Conservation (phyloP, 2,888 invertebrate species). For the Drosophila kuntzei region DNA sequence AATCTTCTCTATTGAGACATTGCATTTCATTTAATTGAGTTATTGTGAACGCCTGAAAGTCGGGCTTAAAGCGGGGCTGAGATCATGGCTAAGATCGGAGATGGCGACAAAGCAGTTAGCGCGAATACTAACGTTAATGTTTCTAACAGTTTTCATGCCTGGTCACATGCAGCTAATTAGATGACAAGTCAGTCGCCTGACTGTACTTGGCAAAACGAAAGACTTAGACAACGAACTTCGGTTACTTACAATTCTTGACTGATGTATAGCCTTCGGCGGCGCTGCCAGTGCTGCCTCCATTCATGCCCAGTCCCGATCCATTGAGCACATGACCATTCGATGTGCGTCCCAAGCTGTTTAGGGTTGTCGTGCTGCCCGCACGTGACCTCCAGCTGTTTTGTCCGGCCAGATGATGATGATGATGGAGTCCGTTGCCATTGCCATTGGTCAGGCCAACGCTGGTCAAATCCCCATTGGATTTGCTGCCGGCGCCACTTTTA, state of each 20-base stretch:
- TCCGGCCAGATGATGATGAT: slow-evolving; percentile 70
- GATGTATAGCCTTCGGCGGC: slow-evolving; percentile 85
- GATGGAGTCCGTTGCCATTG: slow-evolving; percentile 74
- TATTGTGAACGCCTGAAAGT: slow-evolving; percentile 5
- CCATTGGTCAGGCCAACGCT: slow-evolving; percentile 78
- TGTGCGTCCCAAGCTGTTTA: slow-evolving; percentile 87
- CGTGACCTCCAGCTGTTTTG: slow-evolving; percentile 87
- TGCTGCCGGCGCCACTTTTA: slow-evolving; percentile 85
- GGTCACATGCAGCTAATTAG: slow-evolving; percentile 58
- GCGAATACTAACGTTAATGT: slow-evolving; percentile 19
- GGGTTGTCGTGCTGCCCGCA: slow-evolving; percentile 88
- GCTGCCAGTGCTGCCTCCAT: slow-evolving; percentile 82
- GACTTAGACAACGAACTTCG: slow-evolving; percentile 65
- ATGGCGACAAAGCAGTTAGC: slow-evolving; percentile 28
- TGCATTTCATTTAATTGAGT: slow-evolving; percentile 20
- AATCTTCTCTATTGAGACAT: slow-evolving; percentile 20
- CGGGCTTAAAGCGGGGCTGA: slow-evolving; percentile 23
- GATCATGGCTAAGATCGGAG: slow-evolving; percentile 37
- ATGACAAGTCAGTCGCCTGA: slow-evolving; percentile 44
- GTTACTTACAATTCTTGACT: slow-evolving; percentile 86
- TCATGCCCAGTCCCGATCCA: slow-evolving; percentile 71
- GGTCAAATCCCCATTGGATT: slow-evolving; percentile 84
- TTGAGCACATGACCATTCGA: slow-evolving; percentile 82
- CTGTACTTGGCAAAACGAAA: slow-evolving; percentile 44
- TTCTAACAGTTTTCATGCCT: slow-evolving; percentile 38